A percentile compares a stretch with the other conserved stretches of the same genome.
Conservation (phyloP, 1,140 invertebrate genomes). For the Paracyclopina nana region DNA sequence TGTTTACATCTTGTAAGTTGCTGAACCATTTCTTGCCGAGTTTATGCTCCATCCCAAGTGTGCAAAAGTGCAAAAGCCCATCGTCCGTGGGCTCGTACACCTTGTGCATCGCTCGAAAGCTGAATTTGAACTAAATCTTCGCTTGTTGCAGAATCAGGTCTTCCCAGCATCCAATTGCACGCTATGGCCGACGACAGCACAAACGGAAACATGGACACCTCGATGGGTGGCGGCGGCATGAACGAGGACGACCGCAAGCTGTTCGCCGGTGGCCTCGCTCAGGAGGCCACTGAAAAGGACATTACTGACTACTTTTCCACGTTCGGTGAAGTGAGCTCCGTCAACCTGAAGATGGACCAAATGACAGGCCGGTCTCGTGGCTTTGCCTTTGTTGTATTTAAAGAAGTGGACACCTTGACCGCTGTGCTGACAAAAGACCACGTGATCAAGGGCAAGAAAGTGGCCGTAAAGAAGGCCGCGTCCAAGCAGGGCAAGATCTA, state of each 20-base stretch:
- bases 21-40: too few relatives aligned
- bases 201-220: too few relatives aligned
- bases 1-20: too few relatives aligned
- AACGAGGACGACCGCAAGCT: conserved; percentile 16
- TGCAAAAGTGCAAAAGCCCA: too few relatives aligned
- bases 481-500: conserved; percentile 16
- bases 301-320: conserved; percentile 11
- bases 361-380: conserved; percentile 9
- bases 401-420: neutral
- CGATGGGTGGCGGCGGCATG: too few relatives aligned
- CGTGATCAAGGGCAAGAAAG: conserved; percentile 12
- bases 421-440: conserved; percentile 6
- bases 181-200: too few relatives aligned
- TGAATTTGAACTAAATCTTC: too few relatives aligned
- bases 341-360: conserved; percentile 4
- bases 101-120: too few relatives aligned
- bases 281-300: conserved; percentile 12
- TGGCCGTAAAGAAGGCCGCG: conserved; percentile 14
- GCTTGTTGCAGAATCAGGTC: too few relatives aligned
- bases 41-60: too few relatives aligned
- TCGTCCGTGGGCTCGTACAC: too few relatives aligned
- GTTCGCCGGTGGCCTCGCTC: conserved; percentile 11
- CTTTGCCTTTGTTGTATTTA: conserved; percentile 15
- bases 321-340: conserved; percentile 1
- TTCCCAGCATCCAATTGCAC: too few relatives aligned